Percentiles rank a stretch among this genome's conserved stretches.
Conservation (phyloP, 2,113 vertebrate genomes). For the Peucedramus taeniatus region DNA sequence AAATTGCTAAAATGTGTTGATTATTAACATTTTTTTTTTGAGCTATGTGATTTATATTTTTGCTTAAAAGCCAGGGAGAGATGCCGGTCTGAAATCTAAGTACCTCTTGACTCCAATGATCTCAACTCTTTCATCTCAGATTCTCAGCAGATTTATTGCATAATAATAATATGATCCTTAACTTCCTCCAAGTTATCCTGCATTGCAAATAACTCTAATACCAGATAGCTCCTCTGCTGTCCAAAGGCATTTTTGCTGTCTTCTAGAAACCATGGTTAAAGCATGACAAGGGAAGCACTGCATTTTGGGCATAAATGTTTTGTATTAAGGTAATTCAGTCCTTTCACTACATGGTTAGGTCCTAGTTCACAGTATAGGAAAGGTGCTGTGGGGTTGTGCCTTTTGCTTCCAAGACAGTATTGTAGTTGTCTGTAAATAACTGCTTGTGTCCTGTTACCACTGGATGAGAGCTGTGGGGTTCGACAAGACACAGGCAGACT, state of each 20-base stretch:
- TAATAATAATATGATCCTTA: neutral
- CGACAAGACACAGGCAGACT: neutral
- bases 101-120: neutral
- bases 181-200: neutral
- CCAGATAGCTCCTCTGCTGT: neutral
- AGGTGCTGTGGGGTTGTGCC: neutral
- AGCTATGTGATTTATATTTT: neutral
- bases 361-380: neutral
- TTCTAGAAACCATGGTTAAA: neutral
- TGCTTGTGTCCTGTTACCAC: neutral
- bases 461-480: neutral
- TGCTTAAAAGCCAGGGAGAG: neutral
- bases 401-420: neutral
- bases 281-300: neutral
- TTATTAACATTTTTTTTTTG: neutral
- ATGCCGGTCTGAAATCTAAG: neutral
- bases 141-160: neutral
- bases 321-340: neutral
- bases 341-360: neutral
- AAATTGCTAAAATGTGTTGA: neutral
- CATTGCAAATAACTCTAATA: neutral
- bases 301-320: neutral
- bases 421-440: neutral
- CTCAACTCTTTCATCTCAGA: neutral
- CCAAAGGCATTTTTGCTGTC: neutral